These are phyloP conservation scores for Actinostola sp. DNA, from an alignment of 92 coral and sea anemone genomes.

Conservation along the genomic window DNA sequence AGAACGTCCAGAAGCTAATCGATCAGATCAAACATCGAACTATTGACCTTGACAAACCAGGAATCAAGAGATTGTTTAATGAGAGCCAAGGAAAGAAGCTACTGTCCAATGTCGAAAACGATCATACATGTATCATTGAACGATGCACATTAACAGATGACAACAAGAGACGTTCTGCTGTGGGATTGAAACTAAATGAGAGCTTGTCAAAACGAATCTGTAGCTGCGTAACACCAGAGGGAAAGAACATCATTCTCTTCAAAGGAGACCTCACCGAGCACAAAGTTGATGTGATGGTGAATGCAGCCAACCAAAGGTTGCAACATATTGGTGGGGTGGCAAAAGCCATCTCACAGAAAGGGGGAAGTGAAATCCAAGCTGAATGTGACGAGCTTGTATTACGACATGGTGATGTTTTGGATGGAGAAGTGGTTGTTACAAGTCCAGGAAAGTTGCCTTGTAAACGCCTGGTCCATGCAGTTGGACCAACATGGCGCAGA, in stretches of 20 bases:
- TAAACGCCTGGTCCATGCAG: slow-evolving; percentile 64
- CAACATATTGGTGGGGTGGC: slow-evolving; percentile 78
- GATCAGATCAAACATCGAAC: slow-evolving; percentile 16
- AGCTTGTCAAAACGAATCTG: background rate
- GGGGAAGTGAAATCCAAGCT: slow-evolving; percentile 63
- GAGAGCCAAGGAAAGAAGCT: slow-evolving; percentile 24
- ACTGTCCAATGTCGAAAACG: slow-evolving; percentile 39
- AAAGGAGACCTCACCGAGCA: slow-evolving; percentile 74
- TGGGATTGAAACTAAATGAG: background rate
- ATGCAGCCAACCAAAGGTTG: slow-evolving; percentile 58
- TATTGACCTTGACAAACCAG: slow-evolving; percentile 36
- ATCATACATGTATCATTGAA: slow-evolving; percentile 40
- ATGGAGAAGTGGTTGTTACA: slow-evolving; percentile 62
- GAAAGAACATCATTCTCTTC: slow-evolving; percentile 46
- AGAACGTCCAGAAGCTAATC: slow-evolving; percentile 21
- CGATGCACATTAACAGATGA: background rate
- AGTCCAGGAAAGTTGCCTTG: slow-evolving; percentile 71
- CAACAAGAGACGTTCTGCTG: background rate
- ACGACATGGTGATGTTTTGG: slow-evolving; percentile 28
- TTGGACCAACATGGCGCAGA: slow-evolving; percentile 57
- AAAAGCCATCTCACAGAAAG: slow-evolving; percentile 58
- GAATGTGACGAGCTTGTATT: slow-evolving; percentile 51
- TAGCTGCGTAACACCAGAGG: slow-evolving; percentile 29
- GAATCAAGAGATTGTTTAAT: slow-evolving; percentile 35
- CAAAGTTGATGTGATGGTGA: slow-evolving; percentile 71